A percentile compares a stretch with the other conserved stretches of the same genome.
Evolutionary conservation across 2,113 vertebrate species (phyloP).

Genomic region (Callipepla squamata): DNA sequence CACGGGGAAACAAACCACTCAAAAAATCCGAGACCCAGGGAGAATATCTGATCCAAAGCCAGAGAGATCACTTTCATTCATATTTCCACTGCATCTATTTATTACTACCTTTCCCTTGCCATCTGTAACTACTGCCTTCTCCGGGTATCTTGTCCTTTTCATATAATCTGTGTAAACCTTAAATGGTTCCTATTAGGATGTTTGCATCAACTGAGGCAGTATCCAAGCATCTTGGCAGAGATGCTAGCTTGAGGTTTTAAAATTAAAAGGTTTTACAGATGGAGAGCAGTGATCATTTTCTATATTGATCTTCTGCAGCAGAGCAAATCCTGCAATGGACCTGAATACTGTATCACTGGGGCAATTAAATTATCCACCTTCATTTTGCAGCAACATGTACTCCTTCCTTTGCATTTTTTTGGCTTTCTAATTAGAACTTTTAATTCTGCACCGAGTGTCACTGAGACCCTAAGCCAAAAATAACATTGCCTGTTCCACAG

Average conservation of each 20-base stretch:
- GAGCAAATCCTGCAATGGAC: neutral
- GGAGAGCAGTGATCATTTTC: neutral
- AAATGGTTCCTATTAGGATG: neutral
- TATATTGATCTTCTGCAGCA: neutral
- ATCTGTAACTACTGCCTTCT: neutral
- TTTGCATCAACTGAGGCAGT: neutral
- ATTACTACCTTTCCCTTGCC: neutral
- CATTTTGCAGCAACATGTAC: constrained; percentile 6
- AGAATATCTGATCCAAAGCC: neutral
- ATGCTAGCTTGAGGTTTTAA: neutral
- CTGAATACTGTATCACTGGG: neutral
- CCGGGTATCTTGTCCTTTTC: neutral
- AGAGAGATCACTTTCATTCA: neutral
- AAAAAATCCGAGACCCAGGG: neutral
- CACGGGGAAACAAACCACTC: neutral
- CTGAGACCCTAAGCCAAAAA: constrained; percentile 57
- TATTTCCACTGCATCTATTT: neutral
- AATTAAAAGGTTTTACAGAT: neutral
- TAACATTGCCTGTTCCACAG: constrained; percentile 60
- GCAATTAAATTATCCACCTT: constrained; percentile 43
- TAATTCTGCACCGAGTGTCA: constrained; percentile 54
- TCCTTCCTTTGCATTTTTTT: neutral
- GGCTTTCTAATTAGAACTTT: constrained; percentile 60
- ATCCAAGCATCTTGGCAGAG: neutral
- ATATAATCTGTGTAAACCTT: neutral